phyloP scores from a whole-genome alignment of 2,113 vertebrate genomes.

The Pelecanus crispus region DNA sequence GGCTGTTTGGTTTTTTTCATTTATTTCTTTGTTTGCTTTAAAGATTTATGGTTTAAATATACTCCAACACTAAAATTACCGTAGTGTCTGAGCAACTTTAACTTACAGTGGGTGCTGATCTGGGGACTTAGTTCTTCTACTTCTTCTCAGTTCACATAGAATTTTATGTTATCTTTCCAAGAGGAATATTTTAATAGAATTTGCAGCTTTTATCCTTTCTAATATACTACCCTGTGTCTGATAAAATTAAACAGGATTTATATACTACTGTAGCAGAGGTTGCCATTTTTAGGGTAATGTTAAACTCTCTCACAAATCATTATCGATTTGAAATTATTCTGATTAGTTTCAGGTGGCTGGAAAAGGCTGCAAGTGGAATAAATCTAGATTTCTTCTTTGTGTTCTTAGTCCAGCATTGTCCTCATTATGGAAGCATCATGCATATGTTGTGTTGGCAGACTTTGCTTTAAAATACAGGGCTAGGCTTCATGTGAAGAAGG shows the following conservation, averaged over 20 bases:
- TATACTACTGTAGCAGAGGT: background rate
- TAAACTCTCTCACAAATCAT: slow-evolving; percentile 25
- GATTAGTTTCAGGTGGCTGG: slow-evolving; percentile 13
- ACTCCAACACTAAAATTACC: background rate
- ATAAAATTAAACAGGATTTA: background rate
- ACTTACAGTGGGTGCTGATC: background rate
- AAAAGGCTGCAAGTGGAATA: slow-evolving; percentile 33
- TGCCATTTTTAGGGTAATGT: background rate
- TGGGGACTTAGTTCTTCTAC: too few species aligned
- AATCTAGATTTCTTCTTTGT: background rate
- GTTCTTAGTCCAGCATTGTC: background rate
- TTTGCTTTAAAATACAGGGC: slow-evolving; percentile 33
- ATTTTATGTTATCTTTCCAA: background rate
- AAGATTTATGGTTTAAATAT: background rate
- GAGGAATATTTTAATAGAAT: background rate
- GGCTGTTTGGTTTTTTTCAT: background rate
- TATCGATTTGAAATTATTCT: slow-evolving; percentile 35
- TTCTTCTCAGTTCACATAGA: too few species aligned
- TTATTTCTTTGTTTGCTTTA: background rate
- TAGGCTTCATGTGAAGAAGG: background rate
- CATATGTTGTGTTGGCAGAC: background rate
- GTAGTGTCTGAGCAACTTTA: background rate
- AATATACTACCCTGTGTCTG: background rate
- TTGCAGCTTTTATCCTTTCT: background rate
- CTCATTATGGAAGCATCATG: slow-evolving; percentile 23